Evolutionary conservation across 2,797 vertebrate genomes (phyloP).

Genomic region (Mus caroli): DNA sequence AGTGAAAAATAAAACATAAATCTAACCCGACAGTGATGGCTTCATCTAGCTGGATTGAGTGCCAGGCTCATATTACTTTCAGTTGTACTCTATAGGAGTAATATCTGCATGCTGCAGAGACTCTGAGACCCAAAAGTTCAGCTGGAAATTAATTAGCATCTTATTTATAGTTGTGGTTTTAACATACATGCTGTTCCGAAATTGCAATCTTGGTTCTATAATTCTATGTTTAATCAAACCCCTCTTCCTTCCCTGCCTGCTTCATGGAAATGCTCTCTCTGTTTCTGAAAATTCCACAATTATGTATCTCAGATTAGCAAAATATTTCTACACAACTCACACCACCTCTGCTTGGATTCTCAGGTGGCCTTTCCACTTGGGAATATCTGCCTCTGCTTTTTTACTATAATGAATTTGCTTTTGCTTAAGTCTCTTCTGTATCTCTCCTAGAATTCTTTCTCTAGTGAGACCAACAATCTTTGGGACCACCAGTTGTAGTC

Average conservation of each 20-base stretch:
- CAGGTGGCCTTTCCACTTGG: not conserved
- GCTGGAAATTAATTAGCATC: not conserved
- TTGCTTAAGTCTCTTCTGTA: not conserved
- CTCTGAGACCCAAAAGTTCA: not conserved
- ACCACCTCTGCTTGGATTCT: not conserved
- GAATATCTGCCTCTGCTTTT: not conserved
- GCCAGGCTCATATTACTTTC: not conserved
- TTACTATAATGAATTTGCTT: not conserved
- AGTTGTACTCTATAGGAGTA: not conserved
- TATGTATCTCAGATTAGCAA: not conserved
- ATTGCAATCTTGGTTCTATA: not conserved
- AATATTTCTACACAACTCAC: not conserved
- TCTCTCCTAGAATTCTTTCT: not conserved
- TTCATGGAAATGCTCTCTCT: not conserved
- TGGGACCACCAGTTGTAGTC: not conserved
- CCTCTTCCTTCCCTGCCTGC: not conserved
- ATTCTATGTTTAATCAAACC: not conserved
- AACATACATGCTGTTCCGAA: not conserved
- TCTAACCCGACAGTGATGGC: not conserved
- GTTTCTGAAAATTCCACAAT: not conserved
- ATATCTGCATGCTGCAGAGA: not conserved
- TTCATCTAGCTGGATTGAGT: no score
- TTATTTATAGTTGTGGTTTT: not conserved
- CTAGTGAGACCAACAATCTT: not conserved
- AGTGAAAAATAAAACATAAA: not conserved